A percentile compares a stretch with the other conserved stretches of the same genome.
Conservation (phyloP, 2,113 vertebrate genomes). For the Leptosomus discolor region DNA sequence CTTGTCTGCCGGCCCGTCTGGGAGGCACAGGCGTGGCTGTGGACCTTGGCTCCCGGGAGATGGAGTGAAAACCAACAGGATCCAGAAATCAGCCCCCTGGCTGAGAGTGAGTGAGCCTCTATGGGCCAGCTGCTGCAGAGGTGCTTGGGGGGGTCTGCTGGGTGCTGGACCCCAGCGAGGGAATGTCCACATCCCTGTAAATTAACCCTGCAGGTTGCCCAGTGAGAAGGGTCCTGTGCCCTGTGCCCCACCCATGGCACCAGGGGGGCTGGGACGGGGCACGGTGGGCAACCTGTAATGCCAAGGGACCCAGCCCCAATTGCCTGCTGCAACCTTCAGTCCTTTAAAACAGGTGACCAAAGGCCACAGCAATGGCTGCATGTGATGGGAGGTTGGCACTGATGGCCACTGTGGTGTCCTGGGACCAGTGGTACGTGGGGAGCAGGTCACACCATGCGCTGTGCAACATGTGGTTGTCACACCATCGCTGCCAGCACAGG, state of each 20-base stretch:
- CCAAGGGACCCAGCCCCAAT: background rate
- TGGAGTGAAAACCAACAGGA: conserved; percentile 5
- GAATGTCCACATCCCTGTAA: background rate
- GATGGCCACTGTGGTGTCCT: background rate
- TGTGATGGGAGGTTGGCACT: background rate
- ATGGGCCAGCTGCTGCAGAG: background rate
- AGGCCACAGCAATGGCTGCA: background rate
- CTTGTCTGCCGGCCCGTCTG: conserved; percentile 47
- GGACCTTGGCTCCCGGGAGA: conserved; percentile 40
- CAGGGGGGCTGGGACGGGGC: fast-evolving
- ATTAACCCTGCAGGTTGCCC: background rate
- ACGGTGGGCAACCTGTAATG: background rate
- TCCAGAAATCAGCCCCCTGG: background rate
- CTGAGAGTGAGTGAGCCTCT: background rate
- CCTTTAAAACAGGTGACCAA: background rate
- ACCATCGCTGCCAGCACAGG: background rate
- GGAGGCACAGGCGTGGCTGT: conserved; percentile 29
- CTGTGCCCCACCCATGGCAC: fast-evolving
- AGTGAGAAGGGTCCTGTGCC: background rate
- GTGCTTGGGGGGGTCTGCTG: background rate
- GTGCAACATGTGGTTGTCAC: background rate
- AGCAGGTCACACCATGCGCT: background rate
- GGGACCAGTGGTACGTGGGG: fast-evolving
- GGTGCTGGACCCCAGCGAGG: too few relatives aligned
- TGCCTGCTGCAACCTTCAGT: background rate